Evolutionary conservation across 2,888 invertebrate species (phyloP).

Genomic region (Cremastobaeus sp.): DNA sequence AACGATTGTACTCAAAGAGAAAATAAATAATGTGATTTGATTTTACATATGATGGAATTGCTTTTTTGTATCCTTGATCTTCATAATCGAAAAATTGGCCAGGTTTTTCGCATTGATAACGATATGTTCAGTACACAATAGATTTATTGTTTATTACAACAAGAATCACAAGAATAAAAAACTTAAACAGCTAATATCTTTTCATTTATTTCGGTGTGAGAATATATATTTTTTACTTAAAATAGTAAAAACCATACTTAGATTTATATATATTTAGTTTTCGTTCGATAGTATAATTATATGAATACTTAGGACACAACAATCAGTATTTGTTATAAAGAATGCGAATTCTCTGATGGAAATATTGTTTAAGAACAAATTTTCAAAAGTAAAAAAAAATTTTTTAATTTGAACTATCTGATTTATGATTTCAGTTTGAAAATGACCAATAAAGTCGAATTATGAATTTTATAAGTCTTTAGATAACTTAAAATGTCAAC

Average conservation of each 20-base stretch:
- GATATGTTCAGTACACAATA: slow-evolving; percentile 5
- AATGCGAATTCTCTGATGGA: not conserved
- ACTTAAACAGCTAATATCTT: slow-evolving; percentile 16
- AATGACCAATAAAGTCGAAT: too few species aligned
- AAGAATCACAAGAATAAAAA: slow-evolving; percentile 28
- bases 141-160: slow-evolving; percentile 21
- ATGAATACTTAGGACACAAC: not conserved
- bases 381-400: not conserved
- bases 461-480: too few species aligned
- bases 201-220: slow-evolving; percentile 3
- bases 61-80: too few species aligned
- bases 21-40: too few species aligned
- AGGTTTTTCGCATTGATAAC: too few species aligned
- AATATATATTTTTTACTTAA: slow-evolving; percentile 12
- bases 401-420: not conserved
- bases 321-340: not conserved
- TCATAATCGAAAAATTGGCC: too few species aligned
- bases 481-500: too few species aligned
- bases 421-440: too few species aligned
- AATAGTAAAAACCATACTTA: slow-evolving; percentile 3
- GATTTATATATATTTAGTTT: not conserved
- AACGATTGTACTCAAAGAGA: too few species aligned
- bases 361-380: not conserved
- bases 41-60: too few species aligned
- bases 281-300: not conserved